Evolutionary conservation across 2,113 vertebrate species (phyloP), one percentile per base, ranked within the genome.

Genomic region (Xerus inauris): DNA sequence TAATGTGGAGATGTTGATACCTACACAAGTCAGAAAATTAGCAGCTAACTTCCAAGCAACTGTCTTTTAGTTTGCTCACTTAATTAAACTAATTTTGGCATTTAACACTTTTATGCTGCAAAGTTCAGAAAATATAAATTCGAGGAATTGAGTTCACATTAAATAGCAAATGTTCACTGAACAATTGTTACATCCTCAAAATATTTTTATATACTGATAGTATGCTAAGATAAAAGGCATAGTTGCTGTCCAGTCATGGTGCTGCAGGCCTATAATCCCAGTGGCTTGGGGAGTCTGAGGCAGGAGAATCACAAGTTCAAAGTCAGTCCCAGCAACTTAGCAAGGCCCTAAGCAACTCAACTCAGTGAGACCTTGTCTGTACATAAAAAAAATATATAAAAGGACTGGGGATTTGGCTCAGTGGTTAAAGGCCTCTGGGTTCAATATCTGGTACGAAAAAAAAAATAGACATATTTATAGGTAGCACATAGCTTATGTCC

Each of bases 141-240:
- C 84, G 49, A 38, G 30, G 28, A 79, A 79, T 62, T 54, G 30
- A 86, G 38, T 96, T 94, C 24, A 69, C 90, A 49, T 94, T 67
- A 77, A 69, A 38, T 51, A 45, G 16, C 38, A 94, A 8, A 8
- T 93, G 67, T 65, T 87, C 82, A 51, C 22, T 64, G 64, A 90
- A 19, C 11, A 77, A 40, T 12, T 77, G 1, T 87, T 84, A 26
- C 9, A 20, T 67, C n/a, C 2, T 40, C 14, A 67, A 89, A 42
- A 28, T 62, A 28, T 76, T 86, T 93, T 59, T 57, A 81, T 57
- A 30, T 47, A 69, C 8, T n/a, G 30, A 4, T 49, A 76, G 26
- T 86, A 26, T 94, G 14, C 64, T 64, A 42, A 93, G 30, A 45
- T 40, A 47, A 84, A 79, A 84, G 82, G 16, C 35, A 49, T 10